Evolutionary conservation across 2,888 invertebrate genomes (phyloP).

Genomic region (Chironomus riparius): DNA sequence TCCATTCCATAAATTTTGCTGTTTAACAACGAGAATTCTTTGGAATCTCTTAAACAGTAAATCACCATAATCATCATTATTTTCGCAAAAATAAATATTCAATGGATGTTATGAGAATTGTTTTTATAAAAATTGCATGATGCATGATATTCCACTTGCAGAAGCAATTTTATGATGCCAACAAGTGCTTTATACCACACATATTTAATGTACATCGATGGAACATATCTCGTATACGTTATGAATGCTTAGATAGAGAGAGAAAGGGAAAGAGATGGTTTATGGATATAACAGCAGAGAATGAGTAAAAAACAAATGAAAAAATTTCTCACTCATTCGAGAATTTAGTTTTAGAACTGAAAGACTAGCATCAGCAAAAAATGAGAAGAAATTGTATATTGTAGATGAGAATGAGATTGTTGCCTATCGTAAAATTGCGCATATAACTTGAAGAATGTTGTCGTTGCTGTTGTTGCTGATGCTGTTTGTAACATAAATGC

Average conservation of each 20-base stretch:
- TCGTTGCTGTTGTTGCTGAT: neutral
- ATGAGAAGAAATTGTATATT: neutral
- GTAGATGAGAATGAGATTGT: neutral
- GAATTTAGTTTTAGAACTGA: too few species aligned
- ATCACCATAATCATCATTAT: too few species aligned
- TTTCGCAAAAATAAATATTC: too few species aligned
- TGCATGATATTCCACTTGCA: neutral
- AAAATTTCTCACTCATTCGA: too few species aligned
- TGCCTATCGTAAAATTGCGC: slow-evolving; percentile 1
- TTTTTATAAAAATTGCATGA: neutral
- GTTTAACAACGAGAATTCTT: too few species aligned
- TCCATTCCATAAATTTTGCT: too few species aligned
- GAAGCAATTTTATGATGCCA: neutral
- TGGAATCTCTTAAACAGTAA: too few species aligned
- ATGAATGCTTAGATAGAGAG: neutral
- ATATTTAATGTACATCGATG: neutral
- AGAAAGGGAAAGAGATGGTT: too few species aligned
- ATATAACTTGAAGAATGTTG: slow-evolving; percentile 19
- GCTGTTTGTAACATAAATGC: neutral
- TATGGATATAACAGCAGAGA: too few species aligned
- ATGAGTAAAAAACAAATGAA: too few species aligned
- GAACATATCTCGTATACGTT: neutral
- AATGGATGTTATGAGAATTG: neutral
- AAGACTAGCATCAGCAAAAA: too few species aligned
- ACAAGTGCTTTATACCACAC: neutral